Evolutionary conservation across 1,140 invertebrate genomes (phyloP).

Genomic region (Drosophila baimaii): DNA sequence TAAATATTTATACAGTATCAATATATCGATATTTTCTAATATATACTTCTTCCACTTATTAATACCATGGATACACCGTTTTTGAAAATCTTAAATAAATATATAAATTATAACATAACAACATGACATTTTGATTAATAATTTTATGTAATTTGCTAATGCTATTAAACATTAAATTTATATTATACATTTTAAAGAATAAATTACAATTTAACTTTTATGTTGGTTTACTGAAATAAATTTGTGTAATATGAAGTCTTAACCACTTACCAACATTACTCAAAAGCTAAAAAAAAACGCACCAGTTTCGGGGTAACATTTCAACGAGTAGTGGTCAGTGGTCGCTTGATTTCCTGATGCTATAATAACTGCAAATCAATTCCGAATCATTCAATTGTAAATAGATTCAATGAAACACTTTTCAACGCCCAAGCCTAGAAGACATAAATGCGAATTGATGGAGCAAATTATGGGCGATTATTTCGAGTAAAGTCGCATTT

Average conservation of each 20-base stretch:
- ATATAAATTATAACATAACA: no score
- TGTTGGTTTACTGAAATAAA: neutral
- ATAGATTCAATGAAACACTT: constrained; percentile 50
- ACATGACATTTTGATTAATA: no score
- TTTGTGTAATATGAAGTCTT: neutral
- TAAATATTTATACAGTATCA: no score
- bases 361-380: constrained; percentile 73
- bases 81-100: no score
- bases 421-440: constrained; percentile 37
- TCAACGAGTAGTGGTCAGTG: constrained; percentile 26
- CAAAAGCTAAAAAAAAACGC: neutral
- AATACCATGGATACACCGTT: no score
- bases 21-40: no score
- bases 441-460: constrained; percentile 68
- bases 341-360: constrained; percentile 39
- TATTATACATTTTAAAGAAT: no score
- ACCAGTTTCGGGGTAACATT: constrained; percentile 34
- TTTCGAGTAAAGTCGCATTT: constrained; percentile 49
- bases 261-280: neutral
- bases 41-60: no score
- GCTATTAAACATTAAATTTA: no score
- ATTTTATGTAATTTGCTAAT: no score
- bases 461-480: constrained; percentile 74
- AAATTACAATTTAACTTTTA: no score
- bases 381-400: constrained; percentile 67